Evolutionary conservation across 2,888 invertebrate species (phyloP), one percentile per base, ranked within the genome.

Genomic region (Tineola bisselliella): DNA sequence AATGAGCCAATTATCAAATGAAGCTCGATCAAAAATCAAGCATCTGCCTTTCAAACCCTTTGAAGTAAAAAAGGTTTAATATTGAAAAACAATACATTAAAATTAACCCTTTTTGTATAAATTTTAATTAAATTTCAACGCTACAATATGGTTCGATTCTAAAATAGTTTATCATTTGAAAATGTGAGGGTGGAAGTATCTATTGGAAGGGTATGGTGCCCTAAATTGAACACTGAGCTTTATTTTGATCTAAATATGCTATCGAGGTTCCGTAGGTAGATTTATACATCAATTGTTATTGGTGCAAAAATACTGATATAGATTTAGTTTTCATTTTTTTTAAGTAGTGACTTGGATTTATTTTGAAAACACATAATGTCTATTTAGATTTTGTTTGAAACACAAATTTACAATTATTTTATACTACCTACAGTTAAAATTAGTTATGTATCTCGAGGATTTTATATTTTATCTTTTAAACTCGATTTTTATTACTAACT

Each of bases 21-120:
- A 75, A 73, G 77, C 74, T 75, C 73, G 73, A 72, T 74, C 72
- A 68, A 73, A 78, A 79, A 77, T 80, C 81, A 79, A 74, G 69
- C 84, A 86, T 84, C 83, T 86, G 84, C 77, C 48, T 48, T 74
- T 67, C 43, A 48, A 38, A 25, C 63, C 61, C 61, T 62, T 62
- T 33, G 10, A 48, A 8, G 48, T 38, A 25, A 43, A 43, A 43
- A 43, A 13, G 43, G 43, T 6, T 43, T 43, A 43, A 12, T 43
- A 38, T 13, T n/a, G 17, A 48, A 48, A 48, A 48, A 48, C 48
- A 48, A 38, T 38, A 38, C 10, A 10, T 38, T 38, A 10, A 44
- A 48, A 10, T 15, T 48, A 13, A 48, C 17, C 48, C 48, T 48
- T 48, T 48, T 48, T 48, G 17, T 38, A 25, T n/a, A 8, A n/a